These are phyloP conservation scores for Pangasius mekongensis DNA, from an alignment of 2,797 vertebrate genomes.

Conservation along the genomic window DNA sequence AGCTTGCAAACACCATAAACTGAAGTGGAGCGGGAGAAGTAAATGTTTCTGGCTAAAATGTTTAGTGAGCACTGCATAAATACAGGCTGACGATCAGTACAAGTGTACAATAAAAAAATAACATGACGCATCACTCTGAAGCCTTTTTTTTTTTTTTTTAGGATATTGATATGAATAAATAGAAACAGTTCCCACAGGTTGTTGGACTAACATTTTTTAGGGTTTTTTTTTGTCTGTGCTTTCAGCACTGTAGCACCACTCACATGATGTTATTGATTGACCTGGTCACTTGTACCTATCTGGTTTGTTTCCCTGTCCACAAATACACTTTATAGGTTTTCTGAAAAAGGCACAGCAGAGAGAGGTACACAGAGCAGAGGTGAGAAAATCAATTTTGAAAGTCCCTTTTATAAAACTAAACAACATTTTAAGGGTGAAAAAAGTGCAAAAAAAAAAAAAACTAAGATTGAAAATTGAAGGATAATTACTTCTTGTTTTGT, in stretches of 20 bases:
- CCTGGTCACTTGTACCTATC: slow-evolving; percentile 3
- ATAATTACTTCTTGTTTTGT: neutral
- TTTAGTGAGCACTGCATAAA: neutral
- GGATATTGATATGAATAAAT: neutral
- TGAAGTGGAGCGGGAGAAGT: slow-evolving; percentile 61
- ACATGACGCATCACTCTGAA: neutral
- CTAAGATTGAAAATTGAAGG: neutral
- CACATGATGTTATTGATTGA: slow-evolving; percentile 18
- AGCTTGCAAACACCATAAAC: slow-evolving; percentile 65
- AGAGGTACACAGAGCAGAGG: slow-evolving; percentile 71
- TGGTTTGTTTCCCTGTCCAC: slow-evolving; percentile 53
- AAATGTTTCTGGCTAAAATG: slow-evolving; percentile 48
- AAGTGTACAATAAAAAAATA: too few species aligned
- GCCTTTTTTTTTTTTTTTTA: neutral
- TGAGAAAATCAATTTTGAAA: slow-evolving; percentile 59
- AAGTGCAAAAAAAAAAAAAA: neutral
- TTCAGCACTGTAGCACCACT: neutral
- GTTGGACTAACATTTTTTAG: neutral
- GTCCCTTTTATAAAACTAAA: neutral
- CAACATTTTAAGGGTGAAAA: neutral
- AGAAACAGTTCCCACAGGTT: neutral
- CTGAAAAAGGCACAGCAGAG: slow-evolving; percentile 74
- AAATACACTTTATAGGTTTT: slow-evolving; percentile 71
- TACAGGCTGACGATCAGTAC: neutral
- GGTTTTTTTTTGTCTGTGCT: slow-evolving; percentile 13